Base-by-base conservation (phyloP, 2,888 invertebrate species). In the Plemyria rubiginata region DNA sequence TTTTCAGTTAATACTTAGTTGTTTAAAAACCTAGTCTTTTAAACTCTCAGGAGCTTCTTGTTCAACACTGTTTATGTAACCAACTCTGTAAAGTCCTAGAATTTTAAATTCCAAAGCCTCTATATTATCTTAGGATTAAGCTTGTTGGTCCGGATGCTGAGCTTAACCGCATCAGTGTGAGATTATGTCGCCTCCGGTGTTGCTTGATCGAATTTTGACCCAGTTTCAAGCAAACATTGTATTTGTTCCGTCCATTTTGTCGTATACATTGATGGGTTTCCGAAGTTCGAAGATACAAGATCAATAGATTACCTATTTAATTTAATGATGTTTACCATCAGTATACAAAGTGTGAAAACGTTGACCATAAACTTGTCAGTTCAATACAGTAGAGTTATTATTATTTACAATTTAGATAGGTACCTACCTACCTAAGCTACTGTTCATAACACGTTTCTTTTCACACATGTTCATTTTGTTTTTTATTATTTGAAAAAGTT, bases 191-290 rank as follows among this genome's bases (percentile, higher is more conserved):
- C 60, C 65, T 52, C 43, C 46, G 49, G 55, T 58, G 49, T 61
- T 61, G 58, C 57, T 65, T 60, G 57, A 65, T 65, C 50, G 55
- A 65, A 61, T 58, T 65, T 58, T 54, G 60, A 64, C 63, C 63
- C 43, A 60, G 55, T 64, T 64, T 56, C 38, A n/a, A 52, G 58
- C 51, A 59, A 63, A 59, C 54, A 46, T 28, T 63, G 50, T 54
- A 50, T 62, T 54, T 54, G 54, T 54, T 58, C 54, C 54, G 43
- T 54, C 40, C 41, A 50, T 60, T 50, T 50, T 59, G 59, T 57
- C 57, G 28, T 46, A 45, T 48, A 48, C 29, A 59, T 59, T 53
- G 59, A 53, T 59, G 49, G 12, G 13, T 32, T 60, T 54, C 38
- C 15, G 49, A 12, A 60, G 43, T 28, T 7, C n/a, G 9, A 41